phyloP scores from a whole-genome alignment of 2,113 vertebrate genomes.

The Pachyramphus minor region DNA sequence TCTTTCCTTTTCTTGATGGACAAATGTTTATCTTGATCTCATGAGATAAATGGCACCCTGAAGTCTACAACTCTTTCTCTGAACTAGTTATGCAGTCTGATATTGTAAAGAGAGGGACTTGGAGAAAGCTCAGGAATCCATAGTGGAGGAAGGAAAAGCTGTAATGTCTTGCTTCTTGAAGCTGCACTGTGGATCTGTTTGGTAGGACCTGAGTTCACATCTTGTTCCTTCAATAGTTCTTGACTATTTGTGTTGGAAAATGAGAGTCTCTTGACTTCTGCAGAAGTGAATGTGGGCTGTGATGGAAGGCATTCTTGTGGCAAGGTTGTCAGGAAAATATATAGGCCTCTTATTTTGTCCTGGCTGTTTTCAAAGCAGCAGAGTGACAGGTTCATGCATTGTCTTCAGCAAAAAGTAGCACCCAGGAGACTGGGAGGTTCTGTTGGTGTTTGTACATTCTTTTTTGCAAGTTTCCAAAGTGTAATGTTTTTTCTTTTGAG shows the following conservation, averaged over 20 bases:
- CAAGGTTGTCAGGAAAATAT: neutral
- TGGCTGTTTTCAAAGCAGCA: neutral
- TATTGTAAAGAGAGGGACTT: neutral
- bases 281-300: neutral
- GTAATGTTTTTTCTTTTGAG: neutral
- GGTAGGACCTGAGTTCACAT: neutral
- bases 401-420: neutral
- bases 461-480: neutral
- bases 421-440: neutral
- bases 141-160: neutral
- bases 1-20: neutral
- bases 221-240: neutral
- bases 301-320: neutral
- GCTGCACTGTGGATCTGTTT: neutral
- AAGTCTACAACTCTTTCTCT: neutral
- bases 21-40: neutral
- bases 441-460: neutral
- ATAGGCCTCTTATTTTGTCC: neutral
- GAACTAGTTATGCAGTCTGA: neutral
- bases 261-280: neutral
- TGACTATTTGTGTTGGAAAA: neutral
- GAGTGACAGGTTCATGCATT: neutral
- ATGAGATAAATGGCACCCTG: neutral
- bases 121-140: neutral
- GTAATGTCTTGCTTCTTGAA: neutral